These are phyloP conservation scores for Cromileptes altivelis DNA, from an alignment of 2,113 vertebrate genomes.

Conservation along the genomic window DNA sequence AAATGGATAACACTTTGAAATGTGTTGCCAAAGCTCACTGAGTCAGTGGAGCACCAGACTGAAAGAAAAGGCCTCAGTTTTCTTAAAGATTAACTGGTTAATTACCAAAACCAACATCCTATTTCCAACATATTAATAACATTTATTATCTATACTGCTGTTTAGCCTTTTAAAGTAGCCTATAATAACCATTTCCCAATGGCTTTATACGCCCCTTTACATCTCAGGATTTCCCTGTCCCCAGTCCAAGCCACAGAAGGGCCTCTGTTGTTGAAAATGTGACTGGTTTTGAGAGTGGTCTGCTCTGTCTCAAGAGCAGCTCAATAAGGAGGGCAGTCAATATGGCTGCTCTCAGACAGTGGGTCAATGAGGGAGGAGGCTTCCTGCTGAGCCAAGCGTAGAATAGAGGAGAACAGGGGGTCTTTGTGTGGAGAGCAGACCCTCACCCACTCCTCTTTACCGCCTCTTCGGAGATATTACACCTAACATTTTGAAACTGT, in stretches of 20 bases:
- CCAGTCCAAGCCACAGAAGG: constrained; percentile 40
- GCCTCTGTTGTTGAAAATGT: constrained; percentile 48
- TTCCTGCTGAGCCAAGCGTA: constrained; percentile 69
- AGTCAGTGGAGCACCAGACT: too few relatives aligned
- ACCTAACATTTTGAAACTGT: constrained; percentile 16
- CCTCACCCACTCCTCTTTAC: constrained; percentile 30
- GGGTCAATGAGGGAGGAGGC: constrained; percentile 64
- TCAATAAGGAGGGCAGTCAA: constrained; percentile 72
- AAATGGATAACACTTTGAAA: too few relatives aligned
- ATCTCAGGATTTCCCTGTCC: constrained; percentile 33
- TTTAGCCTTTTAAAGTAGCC: neutral
- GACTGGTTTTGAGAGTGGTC: constrained; percentile 52
- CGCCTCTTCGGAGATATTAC: constrained; percentile 24
- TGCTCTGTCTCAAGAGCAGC: constrained; percentile 69
- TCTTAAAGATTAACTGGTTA: too few relatives aligned
- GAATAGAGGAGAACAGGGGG: constrained; percentile 71
- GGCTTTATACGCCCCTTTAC: constrained; percentile 34
- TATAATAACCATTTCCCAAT: neutral
- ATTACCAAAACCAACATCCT: too few relatives aligned
- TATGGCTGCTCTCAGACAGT: constrained; percentile 65
- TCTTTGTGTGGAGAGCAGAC: constrained; percentile 70
- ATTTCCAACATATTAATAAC: neutral
- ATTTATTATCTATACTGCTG: neutral
- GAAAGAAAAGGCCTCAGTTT: too few relatives aligned
- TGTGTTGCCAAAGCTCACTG: too few relatives aligned